These are phyloP conservation scores for Bubalus kerabau DNA, from an alignment of 2,113 vertebrate genomes.

Conservation along the genomic window DNA sequence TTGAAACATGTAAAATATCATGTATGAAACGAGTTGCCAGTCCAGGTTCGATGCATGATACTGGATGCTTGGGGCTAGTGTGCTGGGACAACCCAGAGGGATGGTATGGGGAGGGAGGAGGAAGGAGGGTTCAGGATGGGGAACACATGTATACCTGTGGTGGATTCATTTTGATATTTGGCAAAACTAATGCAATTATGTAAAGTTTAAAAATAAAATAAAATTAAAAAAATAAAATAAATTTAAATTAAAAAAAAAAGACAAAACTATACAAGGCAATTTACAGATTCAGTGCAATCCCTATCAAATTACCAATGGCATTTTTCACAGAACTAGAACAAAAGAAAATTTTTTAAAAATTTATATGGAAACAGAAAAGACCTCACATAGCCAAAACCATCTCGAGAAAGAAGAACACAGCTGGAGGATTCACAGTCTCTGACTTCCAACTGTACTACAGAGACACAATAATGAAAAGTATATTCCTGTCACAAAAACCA, in stretches of 20 bases:
- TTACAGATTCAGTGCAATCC: neutral
- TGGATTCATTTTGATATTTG: no score
- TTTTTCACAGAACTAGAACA: neutral
- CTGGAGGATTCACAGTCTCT: neutral
- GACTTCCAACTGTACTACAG: fast-evolving
- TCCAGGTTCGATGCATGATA: no score
- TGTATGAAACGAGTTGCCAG: no score
- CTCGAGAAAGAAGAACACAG: neutral
- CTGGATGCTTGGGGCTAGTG: no score
- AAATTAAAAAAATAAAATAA: no score
- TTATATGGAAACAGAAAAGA: neutral
- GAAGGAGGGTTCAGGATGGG: no score
- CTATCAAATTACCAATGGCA: neutral
- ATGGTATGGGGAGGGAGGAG: no score
- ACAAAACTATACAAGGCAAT: neutral
- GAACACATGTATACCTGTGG: no score
- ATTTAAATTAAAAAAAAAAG: neutral
- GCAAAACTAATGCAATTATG: no score
- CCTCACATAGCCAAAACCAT: neutral
- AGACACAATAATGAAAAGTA: neutral
- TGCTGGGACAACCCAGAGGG: no score
- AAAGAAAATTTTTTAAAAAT: neutral
- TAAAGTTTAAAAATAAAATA: no score
- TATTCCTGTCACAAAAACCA: neutral
- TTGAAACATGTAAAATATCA: no score